Evolutionary conservation across 2,888 invertebrate species (phyloP).

Genomic region (Cybosia mesomella): DNA sequence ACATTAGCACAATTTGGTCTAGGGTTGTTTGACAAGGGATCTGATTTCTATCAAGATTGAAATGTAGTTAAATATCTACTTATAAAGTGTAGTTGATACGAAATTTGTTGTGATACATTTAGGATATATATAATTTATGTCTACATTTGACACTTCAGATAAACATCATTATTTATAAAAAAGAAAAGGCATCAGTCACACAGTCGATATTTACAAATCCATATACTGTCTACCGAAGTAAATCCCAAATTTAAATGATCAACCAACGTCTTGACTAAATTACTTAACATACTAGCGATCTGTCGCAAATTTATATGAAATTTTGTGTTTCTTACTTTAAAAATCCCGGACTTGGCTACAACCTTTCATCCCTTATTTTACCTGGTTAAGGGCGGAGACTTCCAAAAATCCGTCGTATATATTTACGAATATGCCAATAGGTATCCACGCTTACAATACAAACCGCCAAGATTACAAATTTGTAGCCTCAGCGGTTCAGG

Average conservation of each 20-base stretch:
- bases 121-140: not conserved
- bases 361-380: no score
- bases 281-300: no score
- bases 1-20: constrained; percentile 73
- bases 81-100: constrained; percentile 60
- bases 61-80: constrained; percentile 45
- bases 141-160: not conserved
- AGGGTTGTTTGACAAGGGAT: constrained; percentile 76
- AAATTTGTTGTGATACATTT: constrained; percentile 52
- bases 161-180: not conserved
- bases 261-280: no score
- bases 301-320: no score
- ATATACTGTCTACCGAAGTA: no score
- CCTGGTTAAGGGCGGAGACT: no score
- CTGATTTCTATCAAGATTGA: constrained; percentile 72
- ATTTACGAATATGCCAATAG: no score
- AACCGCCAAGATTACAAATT: not conserved
- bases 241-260: no score
- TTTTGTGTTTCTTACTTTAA: no score
- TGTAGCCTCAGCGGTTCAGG: not conserved
- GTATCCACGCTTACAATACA: no score
- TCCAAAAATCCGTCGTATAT: no score
- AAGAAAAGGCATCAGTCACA: not conserved
- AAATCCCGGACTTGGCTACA: no score
- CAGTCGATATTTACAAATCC: not conserved